A percentile compares a stretch with the other conserved stretches of the same genome.
These are phyloP conservation scores for Acholoe squamosa DNA, from an alignment of 2,888 invertebrate species.

Conservation along the genomic window DNA sequence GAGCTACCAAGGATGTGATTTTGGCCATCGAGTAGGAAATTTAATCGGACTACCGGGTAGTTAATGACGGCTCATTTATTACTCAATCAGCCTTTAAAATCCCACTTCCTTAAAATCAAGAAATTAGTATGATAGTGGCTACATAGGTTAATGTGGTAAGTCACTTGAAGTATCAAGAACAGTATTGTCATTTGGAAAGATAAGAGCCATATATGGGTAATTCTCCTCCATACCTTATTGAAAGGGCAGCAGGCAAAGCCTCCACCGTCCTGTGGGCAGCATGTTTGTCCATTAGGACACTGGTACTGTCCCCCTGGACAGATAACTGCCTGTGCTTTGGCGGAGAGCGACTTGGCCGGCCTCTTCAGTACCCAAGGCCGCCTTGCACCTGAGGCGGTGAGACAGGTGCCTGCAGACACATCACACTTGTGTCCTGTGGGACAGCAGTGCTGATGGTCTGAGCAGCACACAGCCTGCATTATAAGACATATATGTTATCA, in stretches of 20 bases:
- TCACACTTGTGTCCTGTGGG: slow-evolving; percentile 75
- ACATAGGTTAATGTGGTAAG: too few species aligned
- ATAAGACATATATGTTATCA: too few species aligned
- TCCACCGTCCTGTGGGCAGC: slow-evolving; percentile 74
- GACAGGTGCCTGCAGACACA: slow-evolving; percentile 71
- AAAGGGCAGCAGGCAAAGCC: slow-evolving; percentile 80
- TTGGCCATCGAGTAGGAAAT: too few species aligned
- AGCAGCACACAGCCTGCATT: slow-evolving; percentile 81
- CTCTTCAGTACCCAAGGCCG: neutral
- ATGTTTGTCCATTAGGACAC: slow-evolving; percentile 75
- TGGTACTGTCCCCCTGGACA: slow-evolving; percentile 67
- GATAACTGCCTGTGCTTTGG: neutral
- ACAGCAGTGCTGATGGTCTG: slow-evolving; percentile 80
- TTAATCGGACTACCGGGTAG: too few species aligned
- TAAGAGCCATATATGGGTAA: too few species aligned
- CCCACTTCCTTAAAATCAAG: too few species aligned
- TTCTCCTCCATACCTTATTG: slow-evolving; percentile 71
- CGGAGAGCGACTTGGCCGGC: neutral
- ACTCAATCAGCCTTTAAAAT: too few species aligned
- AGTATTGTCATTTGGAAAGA: too few species aligned
- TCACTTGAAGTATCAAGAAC: too few species aligned
- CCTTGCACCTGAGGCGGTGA: neutral
- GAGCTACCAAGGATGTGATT: too few species aligned
- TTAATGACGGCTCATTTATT: too few species aligned
- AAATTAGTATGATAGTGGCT: too few species aligned